Evolutionary conservation across 2,888 invertebrate species (phyloP).

Genomic region (Chalcosyrphus nemorum): DNA sequence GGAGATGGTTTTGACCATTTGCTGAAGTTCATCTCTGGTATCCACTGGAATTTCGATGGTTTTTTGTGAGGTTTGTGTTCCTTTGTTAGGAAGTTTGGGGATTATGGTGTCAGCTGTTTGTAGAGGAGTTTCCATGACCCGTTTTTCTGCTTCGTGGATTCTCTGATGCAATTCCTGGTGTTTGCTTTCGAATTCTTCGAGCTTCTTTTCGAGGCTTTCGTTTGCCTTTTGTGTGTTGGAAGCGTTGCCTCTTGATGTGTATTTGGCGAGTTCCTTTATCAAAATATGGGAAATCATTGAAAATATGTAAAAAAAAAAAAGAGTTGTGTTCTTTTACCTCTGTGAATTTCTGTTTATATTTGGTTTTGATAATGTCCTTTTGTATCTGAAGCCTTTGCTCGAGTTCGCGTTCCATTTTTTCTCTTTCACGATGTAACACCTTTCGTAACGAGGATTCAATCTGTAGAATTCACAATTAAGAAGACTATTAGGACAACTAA

Average conservation of each 20-base stretch:
- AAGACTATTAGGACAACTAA: too few relatives aligned
- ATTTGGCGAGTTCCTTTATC: constrained; percentile 75
- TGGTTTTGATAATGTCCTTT: constrained; percentile 77
- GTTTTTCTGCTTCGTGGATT: constrained; percentile 74
- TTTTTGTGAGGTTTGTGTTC: constrained; percentile 21
- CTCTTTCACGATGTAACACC: constrained; percentile 77
- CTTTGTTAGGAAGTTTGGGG: neutral
- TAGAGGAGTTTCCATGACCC: neutral
- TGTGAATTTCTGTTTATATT: constrained; percentile 78
- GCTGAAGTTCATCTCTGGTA: constrained; percentile 41
- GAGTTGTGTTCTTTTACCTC: constrained; percentile 74
- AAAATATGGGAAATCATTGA: neutral
- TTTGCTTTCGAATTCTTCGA: constrained; percentile 77
- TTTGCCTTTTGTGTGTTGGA: constrained; percentile 74
- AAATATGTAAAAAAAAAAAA: neutral
- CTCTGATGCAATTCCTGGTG: constrained; percentile 76
- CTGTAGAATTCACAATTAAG: too few relatives aligned
- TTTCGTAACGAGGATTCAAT: constrained; percentile 78
- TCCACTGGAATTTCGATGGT: neutral
- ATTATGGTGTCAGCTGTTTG: neutral
- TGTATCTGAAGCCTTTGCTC: constrained; percentile 78
- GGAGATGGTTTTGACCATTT: constrained; percentile 72
- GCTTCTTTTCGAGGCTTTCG: constrained; percentile 76
- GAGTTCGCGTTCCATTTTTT: constrained; percentile 76
- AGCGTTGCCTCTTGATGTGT: constrained; percentile 69